phyloP scores from a whole-genome alignment of 2,113 vertebrate genomes.

The Empidonax traillii region DNA sequence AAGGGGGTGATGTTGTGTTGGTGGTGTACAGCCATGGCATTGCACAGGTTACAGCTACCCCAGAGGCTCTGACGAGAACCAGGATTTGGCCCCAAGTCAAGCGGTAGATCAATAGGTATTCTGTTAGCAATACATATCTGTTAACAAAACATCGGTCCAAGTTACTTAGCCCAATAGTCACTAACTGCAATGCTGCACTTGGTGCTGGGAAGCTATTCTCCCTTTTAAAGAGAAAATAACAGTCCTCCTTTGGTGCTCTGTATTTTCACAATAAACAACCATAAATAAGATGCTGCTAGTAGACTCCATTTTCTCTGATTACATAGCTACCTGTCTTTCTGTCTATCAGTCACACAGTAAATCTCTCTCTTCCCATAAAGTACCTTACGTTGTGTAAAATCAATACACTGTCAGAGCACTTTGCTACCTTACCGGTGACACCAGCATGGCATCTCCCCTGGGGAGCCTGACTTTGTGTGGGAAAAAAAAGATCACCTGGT shows the following conservation, averaged over 20 bases:
- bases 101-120: background rate
- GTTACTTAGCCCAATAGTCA: background rate
- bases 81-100: background rate
- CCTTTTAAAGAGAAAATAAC: constrained; percentile 48
- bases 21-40: background rate
- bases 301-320: constrained; percentile 65
- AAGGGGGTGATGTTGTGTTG: background rate
- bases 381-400: background rate
- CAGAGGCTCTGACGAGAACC: background rate
- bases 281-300: constrained; percentile 46
- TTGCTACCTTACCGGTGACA: background rate
- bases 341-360: constrained; percentile 47
- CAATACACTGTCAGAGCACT: constrained; percentile 26
- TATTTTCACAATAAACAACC: constrained; percentile 50
- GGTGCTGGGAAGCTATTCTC: background rate
- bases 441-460: background rate
- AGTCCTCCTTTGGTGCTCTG: background rate
- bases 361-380: constrained; percentile 22
- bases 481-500: background rate
- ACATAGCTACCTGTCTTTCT: constrained; percentile 45
- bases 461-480: background rate
- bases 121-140: background rate
- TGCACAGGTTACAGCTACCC: background rate
- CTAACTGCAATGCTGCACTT: background rate
- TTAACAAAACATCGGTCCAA: background rate